A percentile compares a stretch with the other conserved stretches of the same genome.
Evolutionary conservation across 2,113 vertebrate species (phyloP).

Genomic region (Mirza zaza): DNA sequence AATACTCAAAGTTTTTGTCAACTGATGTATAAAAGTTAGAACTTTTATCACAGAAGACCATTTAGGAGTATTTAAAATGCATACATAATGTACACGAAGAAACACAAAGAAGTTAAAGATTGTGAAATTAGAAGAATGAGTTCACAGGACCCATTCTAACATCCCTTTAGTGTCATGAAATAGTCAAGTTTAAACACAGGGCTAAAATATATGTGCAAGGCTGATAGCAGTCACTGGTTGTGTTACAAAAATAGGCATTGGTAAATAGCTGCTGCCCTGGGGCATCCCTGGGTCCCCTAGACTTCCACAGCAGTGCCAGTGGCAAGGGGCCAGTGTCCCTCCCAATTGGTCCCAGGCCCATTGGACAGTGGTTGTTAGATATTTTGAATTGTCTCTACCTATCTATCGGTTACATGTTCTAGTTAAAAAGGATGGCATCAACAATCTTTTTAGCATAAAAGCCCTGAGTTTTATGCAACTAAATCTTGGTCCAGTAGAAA

Average conservation of each 20-base stretch:
- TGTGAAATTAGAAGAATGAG: neutral
- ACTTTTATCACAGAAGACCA: neutral
- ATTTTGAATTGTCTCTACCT: neutral
- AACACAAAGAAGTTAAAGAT: neutral
- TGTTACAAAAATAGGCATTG: neutral
- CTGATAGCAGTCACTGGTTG: neutral
- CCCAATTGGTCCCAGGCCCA: neutral
- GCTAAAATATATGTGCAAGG: neutral
- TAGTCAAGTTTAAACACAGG: neutral
- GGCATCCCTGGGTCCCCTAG: neutral
- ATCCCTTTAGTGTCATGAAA: neutral
- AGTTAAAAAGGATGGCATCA: neutral
- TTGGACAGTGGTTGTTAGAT: neutral
- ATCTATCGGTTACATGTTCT: neutral
- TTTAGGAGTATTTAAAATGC: neutral
- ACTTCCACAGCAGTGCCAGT: neutral
- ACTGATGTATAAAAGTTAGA: neutral
- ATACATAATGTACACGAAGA: neutral
- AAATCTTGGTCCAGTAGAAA: constrained; percentile 37
- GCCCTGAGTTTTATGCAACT: neutral
- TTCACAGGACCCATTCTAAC: neutral
- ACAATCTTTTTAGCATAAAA: neutral
- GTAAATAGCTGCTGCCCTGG: neutral
- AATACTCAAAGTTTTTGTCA: neutral
- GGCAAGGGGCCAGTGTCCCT: neutral